A percentile compares a stretch with the other conserved stretches of the same genome.
Evolutionary conservation across 2,113 vertebrate genomes (phyloP).

Genomic region (Ameiurus melas): DNA sequence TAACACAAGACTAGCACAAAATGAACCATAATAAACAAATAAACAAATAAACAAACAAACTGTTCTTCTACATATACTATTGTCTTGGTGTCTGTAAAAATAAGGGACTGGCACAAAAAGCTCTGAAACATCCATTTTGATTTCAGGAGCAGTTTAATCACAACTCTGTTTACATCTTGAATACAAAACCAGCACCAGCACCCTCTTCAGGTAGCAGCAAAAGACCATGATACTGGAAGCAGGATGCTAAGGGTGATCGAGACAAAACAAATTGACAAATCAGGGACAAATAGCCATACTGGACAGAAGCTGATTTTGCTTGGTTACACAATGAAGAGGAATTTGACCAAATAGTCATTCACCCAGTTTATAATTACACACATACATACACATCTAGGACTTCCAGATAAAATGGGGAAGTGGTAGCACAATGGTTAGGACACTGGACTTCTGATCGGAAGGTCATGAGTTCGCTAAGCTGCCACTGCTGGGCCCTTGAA

Average conservation of each 20-base stretch:
- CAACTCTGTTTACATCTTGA: conserved; percentile 36
- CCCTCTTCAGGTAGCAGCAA: conserved; percentile 52
- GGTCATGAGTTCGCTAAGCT: no score
- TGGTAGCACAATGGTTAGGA: no score
- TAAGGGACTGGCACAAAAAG: background rate
- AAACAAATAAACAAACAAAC: no score
- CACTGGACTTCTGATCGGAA: no score
- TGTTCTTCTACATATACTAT: background rate
- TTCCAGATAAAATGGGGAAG: background rate
- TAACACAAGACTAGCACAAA: background rate
- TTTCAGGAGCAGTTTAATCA: conserved; percentile 4
- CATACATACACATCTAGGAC: background rate
- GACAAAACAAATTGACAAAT: background rate
- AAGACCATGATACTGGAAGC: conserved; percentile 55
- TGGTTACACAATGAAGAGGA: background rate
- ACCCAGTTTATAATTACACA: background rate
- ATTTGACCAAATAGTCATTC: background rate
- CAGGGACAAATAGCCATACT: background rate
- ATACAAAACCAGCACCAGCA: background rate
- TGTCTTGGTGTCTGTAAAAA: background rate
- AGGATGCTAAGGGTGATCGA: background rate
- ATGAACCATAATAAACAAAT: background rate
- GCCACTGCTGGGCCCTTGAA: no score
- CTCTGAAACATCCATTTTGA: background rate
- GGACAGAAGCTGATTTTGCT: background rate